phyloP scores from a whole-genome alignment of 2,888 invertebrate genomes.

The Diarsia brunnea region DNA sequence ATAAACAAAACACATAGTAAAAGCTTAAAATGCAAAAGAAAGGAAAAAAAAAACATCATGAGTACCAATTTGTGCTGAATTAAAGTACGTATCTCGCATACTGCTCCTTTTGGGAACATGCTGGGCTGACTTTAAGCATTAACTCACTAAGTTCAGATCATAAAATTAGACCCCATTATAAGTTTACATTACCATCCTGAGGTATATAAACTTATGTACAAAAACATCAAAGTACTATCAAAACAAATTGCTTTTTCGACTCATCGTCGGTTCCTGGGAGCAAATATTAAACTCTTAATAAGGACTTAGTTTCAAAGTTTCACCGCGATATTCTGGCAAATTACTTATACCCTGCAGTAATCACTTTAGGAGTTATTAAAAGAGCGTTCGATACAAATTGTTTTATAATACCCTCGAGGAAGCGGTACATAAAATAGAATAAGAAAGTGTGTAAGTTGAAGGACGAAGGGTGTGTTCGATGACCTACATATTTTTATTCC shows the following conservation, averaged over 20 bases:
- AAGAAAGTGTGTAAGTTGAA: slow-evolving; percentile 43
- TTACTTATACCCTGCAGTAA: slow-evolving; percentile 57
- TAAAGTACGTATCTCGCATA: too few species aligned
- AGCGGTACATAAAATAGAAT: slow-evolving; percentile 28
- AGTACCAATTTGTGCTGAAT: not conserved
- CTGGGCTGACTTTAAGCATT: not conserved
- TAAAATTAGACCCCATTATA: not conserved
- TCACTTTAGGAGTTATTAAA: slow-evolving; percentile 64
- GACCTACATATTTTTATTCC: slow-evolving; percentile 54
- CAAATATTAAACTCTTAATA: slow-evolving; percentile 67
- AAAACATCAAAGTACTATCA: slow-evolving; percentile 39
- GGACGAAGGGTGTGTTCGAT: slow-evolving; percentile 37
- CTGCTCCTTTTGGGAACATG: not conserved
- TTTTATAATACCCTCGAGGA: slow-evolving; percentile 61
- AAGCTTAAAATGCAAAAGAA: too few species aligned
- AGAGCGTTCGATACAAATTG: slow-evolving; percentile 67
- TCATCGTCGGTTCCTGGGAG: slow-evolving; percentile 44
- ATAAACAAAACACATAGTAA: not conserved
- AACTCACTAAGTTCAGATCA: not conserved
- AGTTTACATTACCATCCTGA: not conserved
- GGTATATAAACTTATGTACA: not conserved
- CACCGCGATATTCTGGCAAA: slow-evolving; percentile 59
- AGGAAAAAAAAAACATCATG: too few species aligned
- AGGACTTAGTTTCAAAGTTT: slow-evolving; percentile 62
- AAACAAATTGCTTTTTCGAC: slow-evolving; percentile 54